Base-by-base conservation (phyloP, 2,797 vertebrate species). In the Simalia tracyae region DNA sequence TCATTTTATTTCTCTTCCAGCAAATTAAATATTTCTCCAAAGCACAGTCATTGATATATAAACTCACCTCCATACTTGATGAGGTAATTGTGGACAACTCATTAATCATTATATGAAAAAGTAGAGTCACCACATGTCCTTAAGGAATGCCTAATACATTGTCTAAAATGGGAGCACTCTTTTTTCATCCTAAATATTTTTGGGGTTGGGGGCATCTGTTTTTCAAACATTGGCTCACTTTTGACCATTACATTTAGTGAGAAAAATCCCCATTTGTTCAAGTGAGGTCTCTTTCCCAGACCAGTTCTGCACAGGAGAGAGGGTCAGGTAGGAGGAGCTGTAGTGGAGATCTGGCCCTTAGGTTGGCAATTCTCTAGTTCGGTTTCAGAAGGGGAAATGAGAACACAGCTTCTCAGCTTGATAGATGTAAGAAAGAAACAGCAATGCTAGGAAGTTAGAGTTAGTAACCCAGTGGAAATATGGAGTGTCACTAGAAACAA, bases 381-480 rank as follows among this genome's bases (percentile, higher is more conserved):
- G 17, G 14, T 42, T 81, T 72, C 50, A 60, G 36, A 76, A 92
- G 26, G 90, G 36, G 17, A 89, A 6, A 8, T 61, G 26, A 59
- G n/a, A 84, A 86, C 14, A 31, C 26, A 72, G 57, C 8, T 59
- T 64, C 17, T 57, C n/a, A 91, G n/a, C 11, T 56, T 26, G 9
- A 60, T 0, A 0, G n/a, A 11, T 54, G 57, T 89, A 17, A 17
- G 15, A 66, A 59, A 19, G 46, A 88, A 93, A 59, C 50, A 89
- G 31, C 31, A 92, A 14, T 12, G 86, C 8, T 60, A 93, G 50
- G 64, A 64, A 90, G 14, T 12, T 46, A 91, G n/a, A 60, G 19
- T 92, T 50, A 93, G 56, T 72, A 88, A 66, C 84, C 72, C 63
- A 46, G 46, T 86, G 61, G 66, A 89, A 93, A 88, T 22, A 28